Base-by-base conservation (phyloP, 2,113 vertebrate species). In the Orycteropus afer region DNA sequence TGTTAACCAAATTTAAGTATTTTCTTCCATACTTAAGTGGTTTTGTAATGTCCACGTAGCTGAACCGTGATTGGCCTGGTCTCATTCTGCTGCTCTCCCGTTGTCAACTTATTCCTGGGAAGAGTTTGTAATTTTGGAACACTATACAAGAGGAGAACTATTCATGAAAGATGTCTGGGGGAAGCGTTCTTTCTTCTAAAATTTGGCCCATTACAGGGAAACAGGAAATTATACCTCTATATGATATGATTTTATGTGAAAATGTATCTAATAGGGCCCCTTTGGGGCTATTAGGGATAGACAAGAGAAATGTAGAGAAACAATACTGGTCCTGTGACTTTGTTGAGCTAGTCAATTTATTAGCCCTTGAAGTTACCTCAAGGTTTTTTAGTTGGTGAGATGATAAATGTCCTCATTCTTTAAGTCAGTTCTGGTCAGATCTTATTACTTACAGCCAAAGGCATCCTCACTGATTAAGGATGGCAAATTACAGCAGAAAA, bases 131-230 rank as follows among this genome's bases (percentile, higher is more conserved):
- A 55, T 82, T 63, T 45, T 51, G 42, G 49, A 86, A 9, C 55
- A 32, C 27, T 17, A 55, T 22, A 84, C 1, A 74, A 63, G 20
- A 57, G 23, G 53, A 47, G n/a, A 53, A 53, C 15, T 78, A 32
- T 61, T 89, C 47, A 71, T 69, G 57, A 80, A 15, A 23, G 29
- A 11, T 3, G 94, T 69, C 47, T 23, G 47, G 69, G n/a, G 25
- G 79, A 84, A 51, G 27, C 23, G 93, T 93, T 81, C 51, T 85
- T 82, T 18, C 18, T 93, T 89, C 67, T 79, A 37, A 80, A 67
- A 89, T 91, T 15, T 9, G 15, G 61, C 45, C 20, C 17, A 32
- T 71, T 53, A 34, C 29, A 83, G 45, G 42, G 12, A 74, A 94
- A 67, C 23, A 53, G 45, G 23, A 95, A 53, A 88, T 85, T 77